phyloP scores from a whole-genome alignment of 2,797 vertebrate species.

The Coracias cyanogaster region DNA sequence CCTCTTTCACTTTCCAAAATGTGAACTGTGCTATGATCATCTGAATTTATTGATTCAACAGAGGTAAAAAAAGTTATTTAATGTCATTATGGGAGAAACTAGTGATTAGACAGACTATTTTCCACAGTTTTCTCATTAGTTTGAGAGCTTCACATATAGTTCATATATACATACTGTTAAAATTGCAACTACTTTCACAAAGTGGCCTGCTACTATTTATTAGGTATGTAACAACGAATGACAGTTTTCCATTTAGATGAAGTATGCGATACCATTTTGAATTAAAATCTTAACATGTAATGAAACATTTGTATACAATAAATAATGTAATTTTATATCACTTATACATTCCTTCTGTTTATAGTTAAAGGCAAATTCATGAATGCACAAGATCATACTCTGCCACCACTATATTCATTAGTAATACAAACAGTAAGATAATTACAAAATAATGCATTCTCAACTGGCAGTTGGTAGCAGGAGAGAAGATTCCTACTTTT shows the following conservation, averaged over 20 bases:
- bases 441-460: conserved; percentile 22
- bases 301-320: background rate
- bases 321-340: background rate
- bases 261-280: background rate
- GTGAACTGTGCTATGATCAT: background rate
- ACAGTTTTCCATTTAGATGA: background rate
- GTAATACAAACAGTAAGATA: background rate
- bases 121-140: background rate
- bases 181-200: background rate
- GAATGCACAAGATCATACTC: background rate
- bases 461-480: background rate
- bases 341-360: background rate
- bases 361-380: conserved; percentile 18
- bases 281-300: background rate
- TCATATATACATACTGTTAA: background rate
- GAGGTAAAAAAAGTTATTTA: background rate
- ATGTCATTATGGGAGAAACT: background rate
- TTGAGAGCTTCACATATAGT: background rate
- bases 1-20: background rate
- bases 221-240: background rate
- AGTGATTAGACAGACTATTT: background rate
- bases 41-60: background rate
- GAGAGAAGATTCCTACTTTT: background rate
- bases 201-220: background rate
- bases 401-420: background rate